A percentile compares a stretch with the other conserved stretches of the same genome.
Evolutionary conservation across 2,888 invertebrate species (phyloP).

Genomic region (Diadromus collaris): DNA sequence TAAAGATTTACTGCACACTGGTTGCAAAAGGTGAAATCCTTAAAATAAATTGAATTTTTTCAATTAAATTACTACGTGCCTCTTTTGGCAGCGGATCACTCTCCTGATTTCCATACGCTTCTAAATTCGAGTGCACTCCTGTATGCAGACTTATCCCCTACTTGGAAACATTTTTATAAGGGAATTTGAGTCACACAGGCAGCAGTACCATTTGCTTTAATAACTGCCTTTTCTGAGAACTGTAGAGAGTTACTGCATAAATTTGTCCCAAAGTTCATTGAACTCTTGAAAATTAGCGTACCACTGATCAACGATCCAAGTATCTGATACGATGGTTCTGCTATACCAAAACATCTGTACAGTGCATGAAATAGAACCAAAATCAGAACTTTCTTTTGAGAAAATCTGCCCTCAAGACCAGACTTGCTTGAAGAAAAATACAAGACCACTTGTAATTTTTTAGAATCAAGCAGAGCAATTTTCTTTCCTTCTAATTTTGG

Average conservation of each 20-base stretch:
- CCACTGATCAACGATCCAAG: conserved; percentile 12
- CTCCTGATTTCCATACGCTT: background rate
- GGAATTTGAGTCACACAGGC: background rate
- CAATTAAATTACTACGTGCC: too few species aligned
- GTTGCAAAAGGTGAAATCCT: too few species aligned
- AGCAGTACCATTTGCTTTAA: background rate
- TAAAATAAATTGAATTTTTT: too few species aligned
- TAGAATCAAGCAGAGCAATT: background rate
- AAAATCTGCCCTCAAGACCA: background rate
- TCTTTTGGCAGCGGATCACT: background rate
- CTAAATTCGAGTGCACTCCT: background rate
- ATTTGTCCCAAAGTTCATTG: conserved; percentile 13
- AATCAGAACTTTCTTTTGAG: background rate
- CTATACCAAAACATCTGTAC: conserved; percentile 36
- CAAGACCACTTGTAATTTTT: conserved; percentile 57
- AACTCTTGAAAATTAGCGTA: conserved; percentile 28
- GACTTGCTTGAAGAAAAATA: conserved; percentile 63
- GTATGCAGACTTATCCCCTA: conserved; percentile 21
- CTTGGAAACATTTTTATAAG: conserved; percentile 19
- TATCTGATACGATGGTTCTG: conserved; percentile 9
- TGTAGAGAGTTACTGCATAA: background rate
- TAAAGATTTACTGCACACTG: too few species aligned
- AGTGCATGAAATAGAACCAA: background rate
- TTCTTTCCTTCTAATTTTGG: background rate
- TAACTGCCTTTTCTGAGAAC: conserved; percentile 40